Base-by-base conservation (phyloP, 2,797 vertebrate species). In the Siniperca scherzeri region DNA sequence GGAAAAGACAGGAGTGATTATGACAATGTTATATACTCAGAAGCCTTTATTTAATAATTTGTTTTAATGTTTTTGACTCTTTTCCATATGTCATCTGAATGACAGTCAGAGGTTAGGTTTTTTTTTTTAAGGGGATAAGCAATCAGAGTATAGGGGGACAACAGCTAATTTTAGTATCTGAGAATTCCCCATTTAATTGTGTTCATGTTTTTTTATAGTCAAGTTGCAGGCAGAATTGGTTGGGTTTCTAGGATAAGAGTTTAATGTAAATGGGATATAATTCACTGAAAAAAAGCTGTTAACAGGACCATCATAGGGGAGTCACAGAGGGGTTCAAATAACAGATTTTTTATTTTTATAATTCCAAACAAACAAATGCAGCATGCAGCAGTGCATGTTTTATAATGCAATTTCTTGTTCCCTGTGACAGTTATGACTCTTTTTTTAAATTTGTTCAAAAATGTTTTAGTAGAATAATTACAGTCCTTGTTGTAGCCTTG, bases 31-130 rank as follows among this genome's bases (percentile, higher is more conserved):
- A 82, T 91, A 87, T 89, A 86, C 83, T 83, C 74, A 33, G 76
- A 91, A 93, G 88, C 81, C 62, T 92, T 95, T 93, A 94, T 94
- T 95, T 94, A 89, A 88, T 93, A 74, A 87, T 92, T 95, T 94
- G 66, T 91, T 87, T 92, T 82, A 88, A 93, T 85, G 87, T 92
- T 70, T 90, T 88, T 79, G 65, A 85, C 71, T 85, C 59, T 72
- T 77, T 91, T 88, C 81, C 87, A 70, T 88, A 59, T 89, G 87
- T 88, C 85, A 87, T 90, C 72, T 85, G 69, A 74, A 79, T 90
- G 90, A 90, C 84, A 88, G 86, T 86, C 86, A 90, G 78, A 74
- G 77, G 80, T 92, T 91, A 70, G 72, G 19, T 64, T 77, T 73
- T 82, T 79, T 76, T 64, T 85, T 67, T 77, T 78, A 86, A 88